These are phyloP conservation scores for Rhodinocichla rosea DNA, from an alignment of 2,113 vertebrate genomes.

Conservation along the genomic window DNA sequence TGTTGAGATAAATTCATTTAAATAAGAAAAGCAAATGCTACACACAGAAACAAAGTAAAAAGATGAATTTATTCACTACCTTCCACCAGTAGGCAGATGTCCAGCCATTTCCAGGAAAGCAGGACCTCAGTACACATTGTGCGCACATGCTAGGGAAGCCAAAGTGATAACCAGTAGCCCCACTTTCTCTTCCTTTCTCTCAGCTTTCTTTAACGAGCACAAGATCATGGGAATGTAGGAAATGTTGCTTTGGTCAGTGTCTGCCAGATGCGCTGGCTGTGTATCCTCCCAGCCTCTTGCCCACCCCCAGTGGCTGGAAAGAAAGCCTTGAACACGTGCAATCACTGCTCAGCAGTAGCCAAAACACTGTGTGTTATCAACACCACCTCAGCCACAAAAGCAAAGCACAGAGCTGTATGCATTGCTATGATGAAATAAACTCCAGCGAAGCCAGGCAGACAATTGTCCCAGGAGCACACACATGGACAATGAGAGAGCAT, in stretches of 20 bases:
- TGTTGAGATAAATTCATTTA: background rate
- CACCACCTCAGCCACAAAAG: background rate
- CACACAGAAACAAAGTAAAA: background rate
- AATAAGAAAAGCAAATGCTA: background rate
- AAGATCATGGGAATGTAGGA: background rate
- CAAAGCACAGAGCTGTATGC: background rate
- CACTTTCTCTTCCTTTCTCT: background rate
- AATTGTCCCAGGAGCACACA: background rate
- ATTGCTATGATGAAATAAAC: background rate
- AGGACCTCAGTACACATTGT: accelerated
- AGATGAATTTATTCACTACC: background rate
- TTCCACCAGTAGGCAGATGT: background rate
- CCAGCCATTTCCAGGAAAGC: background rate
- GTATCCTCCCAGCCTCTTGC: background rate
- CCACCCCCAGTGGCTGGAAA: background rate
- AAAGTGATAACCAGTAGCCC: background rate
- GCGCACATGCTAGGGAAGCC: background rate
- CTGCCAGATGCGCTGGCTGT: background rate
- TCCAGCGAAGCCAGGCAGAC: background rate
- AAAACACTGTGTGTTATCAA: background rate
- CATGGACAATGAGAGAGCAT: background rate
- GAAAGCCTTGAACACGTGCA: background rate
- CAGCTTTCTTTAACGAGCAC: background rate
- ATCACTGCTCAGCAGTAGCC: background rate
- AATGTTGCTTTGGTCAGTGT: background rate